Base-by-base conservation (phyloP, 1,140 invertebrate genomes). In the Heliconius nattereri region DNA sequence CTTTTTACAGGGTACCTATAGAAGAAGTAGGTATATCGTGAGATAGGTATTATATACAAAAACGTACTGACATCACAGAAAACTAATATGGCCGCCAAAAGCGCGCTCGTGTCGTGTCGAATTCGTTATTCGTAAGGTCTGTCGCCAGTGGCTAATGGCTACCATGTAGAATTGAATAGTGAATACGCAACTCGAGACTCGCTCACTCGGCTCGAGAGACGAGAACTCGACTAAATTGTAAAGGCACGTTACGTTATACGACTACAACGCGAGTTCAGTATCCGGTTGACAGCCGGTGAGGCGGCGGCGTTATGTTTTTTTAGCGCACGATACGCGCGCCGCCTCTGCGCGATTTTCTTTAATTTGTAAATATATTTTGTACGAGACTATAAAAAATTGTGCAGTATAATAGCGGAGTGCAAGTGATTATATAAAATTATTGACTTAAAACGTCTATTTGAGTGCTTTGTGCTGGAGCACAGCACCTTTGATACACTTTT, bases 201-300 rank as follows among this genome's bases (percentile, higher is more conserved):
- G 80, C 78, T 83, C 80, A 85, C 84, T 84, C 82, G 81, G 81
- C 76, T 85, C 78, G 80, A 84, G 78, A 79, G 74, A 80, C 78
- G 82, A 81, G 82, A 79, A 83, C 79, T 82, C 81, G 81, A 79
- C 70, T 73, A 74, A 66, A 66, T 66, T 26, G 23, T 66, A 26
- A 45, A 73, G 66, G 71, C 79, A 57, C 52, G 29, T 35, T 72
- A 57, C 52, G 29, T 35, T 72, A 40, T 66, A 66, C 23, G 60
- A 66, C n/a, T 66, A 26, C 60, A 1, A 66, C 26, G 29, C 60
- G 23, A 66, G 60, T 91, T 94, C 88, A 94, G 92, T 94, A 92
- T 90, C 91, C 91, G 91, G 92, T 92, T 92, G 90, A 92, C 90
- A 92, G 90, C 91, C 91, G 91, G 91, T 84, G 91, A 92, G 91